Conservation (phyloP, 2,888 invertebrate species). For the Drosophila neonasuta region DNA sequence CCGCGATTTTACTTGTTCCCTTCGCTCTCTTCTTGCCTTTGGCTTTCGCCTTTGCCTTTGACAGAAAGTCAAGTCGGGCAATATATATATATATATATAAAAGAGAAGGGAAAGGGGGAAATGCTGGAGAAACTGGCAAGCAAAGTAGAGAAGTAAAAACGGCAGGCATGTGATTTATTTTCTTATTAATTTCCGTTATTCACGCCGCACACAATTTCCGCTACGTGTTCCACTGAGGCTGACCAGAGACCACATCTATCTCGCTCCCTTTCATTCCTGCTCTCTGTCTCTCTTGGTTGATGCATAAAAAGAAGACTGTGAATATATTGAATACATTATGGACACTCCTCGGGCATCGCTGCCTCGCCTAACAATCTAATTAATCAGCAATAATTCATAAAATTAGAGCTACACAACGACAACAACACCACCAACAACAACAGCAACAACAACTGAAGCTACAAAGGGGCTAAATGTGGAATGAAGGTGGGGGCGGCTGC, state of each 20-base stretch:
- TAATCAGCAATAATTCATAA: constrained; percentile 71
- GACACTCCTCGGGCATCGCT: constrained; percentile 31
- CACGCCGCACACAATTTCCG: constrained; percentile 66
- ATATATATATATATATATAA: not conserved
- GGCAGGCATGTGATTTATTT: constrained; percentile 68
- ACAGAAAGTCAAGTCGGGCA: constrained; percentile 49
- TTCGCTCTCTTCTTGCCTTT: constrained; percentile 8
- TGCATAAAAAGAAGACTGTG: constrained; percentile 26
- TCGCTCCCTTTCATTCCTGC: not conserved
- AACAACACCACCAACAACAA: constrained; percentile 12
- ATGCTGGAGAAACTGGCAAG: constrained; percentile 15
- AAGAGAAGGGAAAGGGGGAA: constrained; percentile 12
- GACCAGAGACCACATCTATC: constrained; percentile 36
- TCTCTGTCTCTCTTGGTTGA: not conserved
- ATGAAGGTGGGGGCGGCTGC: constrained; percentile 29
- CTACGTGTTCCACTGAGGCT: constrained; percentile 49
- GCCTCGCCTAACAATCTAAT: constrained; percentile 62
- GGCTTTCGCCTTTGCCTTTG: constrained; percentile 33
- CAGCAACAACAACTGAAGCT: constrained; percentile 4
- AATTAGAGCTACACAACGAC: constrained; percentile 56
- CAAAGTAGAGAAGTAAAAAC: constrained; percentile 39
- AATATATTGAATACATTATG: constrained; percentile 55
- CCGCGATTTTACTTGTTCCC: not conserved
- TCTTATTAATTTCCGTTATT: constrained; percentile 72
- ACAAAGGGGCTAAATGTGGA: constrained; percentile 1